phyloP scores from a whole-genome alignment of 2,888 invertebrate species.

The Cephus pygmeus region DNA sequence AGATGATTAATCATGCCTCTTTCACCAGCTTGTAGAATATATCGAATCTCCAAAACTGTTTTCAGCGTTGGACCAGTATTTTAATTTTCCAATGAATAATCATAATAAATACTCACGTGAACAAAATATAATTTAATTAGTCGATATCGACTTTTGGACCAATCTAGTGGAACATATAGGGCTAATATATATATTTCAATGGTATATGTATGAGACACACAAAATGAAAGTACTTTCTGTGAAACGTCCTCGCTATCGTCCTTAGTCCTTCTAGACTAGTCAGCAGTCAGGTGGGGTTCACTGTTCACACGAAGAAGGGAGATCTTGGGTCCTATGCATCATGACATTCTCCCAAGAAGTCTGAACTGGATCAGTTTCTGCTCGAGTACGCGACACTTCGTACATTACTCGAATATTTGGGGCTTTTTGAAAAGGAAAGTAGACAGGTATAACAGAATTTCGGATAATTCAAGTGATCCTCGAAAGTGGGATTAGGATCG shows the following conservation, averaged over 20 bases:
- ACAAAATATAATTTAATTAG: not conserved
- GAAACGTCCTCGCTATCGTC: conserved; percentile 7
- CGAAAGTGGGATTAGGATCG: not conserved
- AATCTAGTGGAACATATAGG: not conserved
- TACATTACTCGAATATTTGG: not conserved
- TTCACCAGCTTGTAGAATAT: not conserved
- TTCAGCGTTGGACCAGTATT: no score
- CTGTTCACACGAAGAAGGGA: conserved; percentile 25
- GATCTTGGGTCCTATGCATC: conserved; percentile 39
- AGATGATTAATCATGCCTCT: not conserved
- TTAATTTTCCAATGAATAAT: no score
- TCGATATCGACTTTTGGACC: not conserved
- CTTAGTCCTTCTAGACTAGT: not conserved
- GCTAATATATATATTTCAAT: not conserved
- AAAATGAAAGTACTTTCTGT: conserved; percentile 7
- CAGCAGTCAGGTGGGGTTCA: conserved; percentile 19
- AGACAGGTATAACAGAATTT: conserved; percentile 18
- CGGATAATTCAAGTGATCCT: not conserved
- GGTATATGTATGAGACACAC: not conserved
- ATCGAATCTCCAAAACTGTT: not conserved
- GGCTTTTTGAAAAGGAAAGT: not conserved
- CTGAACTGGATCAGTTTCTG: conserved; percentile 57
- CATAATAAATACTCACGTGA: not conserved
- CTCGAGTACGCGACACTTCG: conserved; percentile 32
- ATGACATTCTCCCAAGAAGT: conserved; percentile 56